A percentile compares a stretch with the other conserved stretches of the same genome.
Evolutionary conservation across 2,797 vertebrate genomes (phyloP).

Genomic region (Amphiprion clarkii): DNA sequence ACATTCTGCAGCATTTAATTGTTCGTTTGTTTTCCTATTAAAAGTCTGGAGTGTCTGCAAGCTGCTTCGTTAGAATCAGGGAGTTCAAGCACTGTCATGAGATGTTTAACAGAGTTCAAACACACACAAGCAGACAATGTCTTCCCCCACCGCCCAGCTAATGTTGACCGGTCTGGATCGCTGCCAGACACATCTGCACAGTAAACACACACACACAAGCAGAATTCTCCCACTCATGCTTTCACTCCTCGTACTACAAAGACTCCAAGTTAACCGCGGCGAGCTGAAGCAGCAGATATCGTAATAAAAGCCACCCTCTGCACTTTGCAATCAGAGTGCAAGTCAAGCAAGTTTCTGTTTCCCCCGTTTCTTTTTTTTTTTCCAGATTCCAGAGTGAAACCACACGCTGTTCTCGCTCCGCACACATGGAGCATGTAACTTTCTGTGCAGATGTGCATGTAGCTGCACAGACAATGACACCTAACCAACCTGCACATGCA

Average conservation of each 20-base stretch:
- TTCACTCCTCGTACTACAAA: constrained; percentile 22
- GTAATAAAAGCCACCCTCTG: constrained; percentile 3
- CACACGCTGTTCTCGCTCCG: constrained; percentile 38
- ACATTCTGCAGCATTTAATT: not conserved
- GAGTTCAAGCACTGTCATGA: constrained; percentile 25
- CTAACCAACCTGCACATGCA: not conserved
- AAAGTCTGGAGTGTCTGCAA: not conserved
- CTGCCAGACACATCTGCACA: constrained; percentile 58
- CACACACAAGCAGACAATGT: constrained; percentile 17
- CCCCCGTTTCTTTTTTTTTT: not conserved
- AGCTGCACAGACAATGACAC: not conserved
- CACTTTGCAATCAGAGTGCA: constrained; percentile 51
- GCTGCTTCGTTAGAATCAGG: constrained; percentile 14
- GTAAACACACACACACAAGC: constrained; percentile 30
- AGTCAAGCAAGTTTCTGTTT: constrained; percentile 53
- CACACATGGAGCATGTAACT: constrained; percentile 5
- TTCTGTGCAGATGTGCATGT: constrained; percentile 5
- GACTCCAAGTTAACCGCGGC: constrained; percentile 26
- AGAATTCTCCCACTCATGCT: constrained; percentile 6
- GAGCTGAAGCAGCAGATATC: constrained; percentile 67
- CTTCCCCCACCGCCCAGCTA: constrained; percentile 1
- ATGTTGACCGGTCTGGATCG: constrained; percentile 45
- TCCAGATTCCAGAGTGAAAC: constrained; percentile 59
- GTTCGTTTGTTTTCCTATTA: not conserved
- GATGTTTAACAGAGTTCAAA: constrained; percentile 43